Base-by-base conservation (phyloP, 2,797 vertebrate species). In the Sebastes oblongus region DNA sequence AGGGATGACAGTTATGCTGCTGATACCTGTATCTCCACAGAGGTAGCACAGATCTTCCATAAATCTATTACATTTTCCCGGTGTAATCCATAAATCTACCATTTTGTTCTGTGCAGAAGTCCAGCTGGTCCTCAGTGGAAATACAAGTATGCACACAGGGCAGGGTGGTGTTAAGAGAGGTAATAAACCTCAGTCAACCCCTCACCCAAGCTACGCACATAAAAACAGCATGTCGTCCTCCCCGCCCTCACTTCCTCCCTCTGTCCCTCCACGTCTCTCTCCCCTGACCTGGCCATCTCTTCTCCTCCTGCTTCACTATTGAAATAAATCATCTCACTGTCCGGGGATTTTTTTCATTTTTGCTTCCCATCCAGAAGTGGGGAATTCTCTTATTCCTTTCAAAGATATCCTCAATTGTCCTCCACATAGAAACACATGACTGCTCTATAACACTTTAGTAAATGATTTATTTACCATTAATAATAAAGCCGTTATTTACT, bases 171-270 rank as follows among this genome's bases (percentile, higher is more conserved):
- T 72, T 83, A 78, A 80, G 50, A 66, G 66, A 83, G 84, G 77
- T 56, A 62, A 56, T 86, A 88, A 88, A 86, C 88, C 85, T 85
- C 78, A 86, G 77, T 77, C 85, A 80, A 87, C 78, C 85, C 70
- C 81, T 88, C 78, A 77, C 73, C 78, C 74, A 54, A 55, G 68
- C 59, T 20, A 34, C 24, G 36, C 81, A 62, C 69, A 74, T 88
- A 80, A 90, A 88, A 83, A 66, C 75, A 71, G 68, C 83, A 72
- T 30, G 56, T 61, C 42, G 27, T 75, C 74, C 67, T 56, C 64
- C 65, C 55, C 18, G 55, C 66, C 62, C 64, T 69, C 39, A 67
- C 77, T 84, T 85, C 81, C 73, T 75, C 74, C 8, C 82, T 30
- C 52, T 46, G 39, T 73, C 71, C 82, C 39, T 34, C 27, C 29